Evolutionary conservation across 2,888 invertebrate species (phyloP), one percentile per base, ranked within the genome.

Genomic region (Troides oblongomaculatus): DNA sequence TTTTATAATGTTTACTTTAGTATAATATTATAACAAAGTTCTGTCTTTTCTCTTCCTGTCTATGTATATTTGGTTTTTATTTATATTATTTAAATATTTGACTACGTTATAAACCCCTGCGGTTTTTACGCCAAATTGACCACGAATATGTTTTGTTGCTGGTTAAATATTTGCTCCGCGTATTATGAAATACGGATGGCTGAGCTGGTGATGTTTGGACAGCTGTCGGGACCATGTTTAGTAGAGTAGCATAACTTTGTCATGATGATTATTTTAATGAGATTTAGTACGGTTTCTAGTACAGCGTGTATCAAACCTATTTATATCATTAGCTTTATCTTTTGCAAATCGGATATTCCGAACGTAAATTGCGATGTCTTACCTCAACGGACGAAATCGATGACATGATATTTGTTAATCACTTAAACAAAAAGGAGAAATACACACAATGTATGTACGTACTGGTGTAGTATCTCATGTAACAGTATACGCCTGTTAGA

Each of bases 401-500:
- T 46, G 17, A 17, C 12, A 46, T 46, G 3, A 46, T 46, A 14
- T 2, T 23, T 58, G 0, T 58, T 10, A n/a, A 25, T 58, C 25
- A 68, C 46, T 65, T 56, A 36, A 21, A 64, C 53, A 58, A 57
- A 62, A 69, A 50, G 65, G 53, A 58, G 14, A 7, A 58, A 58
- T 58, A 58, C 61, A 61, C 21, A 59, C 61, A 65, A 66, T 62
- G 64, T 71, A 68, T 57, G 62, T 69, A 68, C 57, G 17, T 62
- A 65, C 68, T 18, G 53, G 18, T 53, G 53, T 53, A 76, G 75
- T 73, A 76, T 72, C 73, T 69, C 70, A 74, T 75, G 82, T 81
- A 83, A 83, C 74, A 75, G 76, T 76, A 89, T 85, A 87, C 81
- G 81, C 81, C 79, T 87, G 86, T 85, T 85, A 86, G 80, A 81